phyloP scores from a whole-genome alignment of 2,888 invertebrate genomes.

The Drosophila testacea region DNA sequence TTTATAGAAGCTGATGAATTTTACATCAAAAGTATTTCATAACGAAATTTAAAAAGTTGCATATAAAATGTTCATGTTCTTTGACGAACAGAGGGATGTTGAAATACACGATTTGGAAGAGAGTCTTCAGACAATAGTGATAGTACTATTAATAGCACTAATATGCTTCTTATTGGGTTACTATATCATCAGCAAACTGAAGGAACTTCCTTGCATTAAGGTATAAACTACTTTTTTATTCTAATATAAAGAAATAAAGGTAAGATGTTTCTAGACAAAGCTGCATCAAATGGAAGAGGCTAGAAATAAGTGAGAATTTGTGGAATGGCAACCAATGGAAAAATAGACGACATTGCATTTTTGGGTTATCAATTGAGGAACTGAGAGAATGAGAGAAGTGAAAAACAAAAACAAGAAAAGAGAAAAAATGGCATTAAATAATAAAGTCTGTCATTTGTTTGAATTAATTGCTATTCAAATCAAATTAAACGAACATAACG shows the following conservation, averaged over 20 bases:
- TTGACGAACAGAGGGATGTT: slow-evolving; percentile 18
- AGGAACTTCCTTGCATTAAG: background rate
- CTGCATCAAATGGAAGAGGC: slow-evolving; percentile 18
- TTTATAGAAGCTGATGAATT: background rate
- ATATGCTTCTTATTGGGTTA: background rate
- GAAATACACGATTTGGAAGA: background rate
- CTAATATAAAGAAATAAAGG: background rate
- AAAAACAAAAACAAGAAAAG: background rate
- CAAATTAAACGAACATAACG: slow-evolving; percentile 33
- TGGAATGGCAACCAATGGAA: background rate
- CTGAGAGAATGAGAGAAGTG: background rate
- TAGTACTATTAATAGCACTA: background rate
- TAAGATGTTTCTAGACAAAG: background rate
- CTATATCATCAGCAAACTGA: background rate
- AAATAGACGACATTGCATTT: slow-evolving; percentile 1
- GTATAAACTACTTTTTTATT: background rate
- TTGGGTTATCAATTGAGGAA: slow-evolving; percentile 3
- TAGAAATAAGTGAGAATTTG: background rate
- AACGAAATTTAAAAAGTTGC: background rate
- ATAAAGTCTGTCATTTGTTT: slow-evolving; percentile 56
- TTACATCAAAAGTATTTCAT: background rate
- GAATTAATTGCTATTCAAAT: slow-evolving; percentile 62
- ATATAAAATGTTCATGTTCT: slow-evolving; percentile 6
- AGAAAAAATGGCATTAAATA: slow-evolving; percentile 35
- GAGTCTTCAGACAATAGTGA: background rate